phyloP scores from a whole-genome alignment of 92 coral and sea anemone species.

The Epizoanthus illoricatus region DNA sequence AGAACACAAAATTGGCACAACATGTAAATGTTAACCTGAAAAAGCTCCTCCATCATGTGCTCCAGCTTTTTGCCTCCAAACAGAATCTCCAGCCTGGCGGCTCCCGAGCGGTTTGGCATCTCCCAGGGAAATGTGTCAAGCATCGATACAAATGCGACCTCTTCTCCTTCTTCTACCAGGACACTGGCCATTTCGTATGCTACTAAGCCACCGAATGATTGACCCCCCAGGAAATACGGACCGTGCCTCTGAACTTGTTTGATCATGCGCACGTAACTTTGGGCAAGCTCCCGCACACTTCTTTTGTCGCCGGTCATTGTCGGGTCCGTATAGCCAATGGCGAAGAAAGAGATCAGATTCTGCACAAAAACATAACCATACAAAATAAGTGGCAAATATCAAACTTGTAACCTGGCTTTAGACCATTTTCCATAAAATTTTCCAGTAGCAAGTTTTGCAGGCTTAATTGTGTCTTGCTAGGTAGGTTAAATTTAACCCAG shows the following conservation, averaged over 20 bases:
- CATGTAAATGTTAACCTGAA: conserved; percentile 40
- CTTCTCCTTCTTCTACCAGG: conserved; percentile 58
- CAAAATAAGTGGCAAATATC: neutral
- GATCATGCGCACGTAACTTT: conserved; percentile 53
- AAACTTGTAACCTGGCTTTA: neutral
- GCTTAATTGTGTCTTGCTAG: too few relatives aligned
- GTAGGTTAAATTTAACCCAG: too few relatives aligned
- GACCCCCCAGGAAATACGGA: conserved; percentile 65
- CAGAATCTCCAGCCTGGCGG: conserved; percentile 58
- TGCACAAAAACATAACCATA: neutral
- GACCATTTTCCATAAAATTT: too few relatives aligned
- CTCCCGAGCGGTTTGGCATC: conserved; percentile 62
- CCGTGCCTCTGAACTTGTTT: conserved; percentile 51
- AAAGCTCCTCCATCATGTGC: conserved; percentile 53
- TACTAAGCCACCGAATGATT: conserved; percentile 67
- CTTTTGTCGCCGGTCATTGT: conserved; percentile 49
- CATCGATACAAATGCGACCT: conserved; percentile 71
- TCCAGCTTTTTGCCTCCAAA: conserved; percentile 55
- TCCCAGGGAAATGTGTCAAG: conserved; percentile 84
- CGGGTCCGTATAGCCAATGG: conserved; percentile 56
- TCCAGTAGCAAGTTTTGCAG: too few relatives aligned
- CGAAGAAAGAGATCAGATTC: conserved; percentile 56
- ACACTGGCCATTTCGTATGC: conserved; percentile 78
- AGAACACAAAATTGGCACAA: neutral
- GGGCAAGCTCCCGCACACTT: conserved; percentile 54